These are phyloP conservation scores for Bombus sylvicola DNA, from an alignment of 1,140 invertebrate genomes.

Conservation along the genomic window DNA sequence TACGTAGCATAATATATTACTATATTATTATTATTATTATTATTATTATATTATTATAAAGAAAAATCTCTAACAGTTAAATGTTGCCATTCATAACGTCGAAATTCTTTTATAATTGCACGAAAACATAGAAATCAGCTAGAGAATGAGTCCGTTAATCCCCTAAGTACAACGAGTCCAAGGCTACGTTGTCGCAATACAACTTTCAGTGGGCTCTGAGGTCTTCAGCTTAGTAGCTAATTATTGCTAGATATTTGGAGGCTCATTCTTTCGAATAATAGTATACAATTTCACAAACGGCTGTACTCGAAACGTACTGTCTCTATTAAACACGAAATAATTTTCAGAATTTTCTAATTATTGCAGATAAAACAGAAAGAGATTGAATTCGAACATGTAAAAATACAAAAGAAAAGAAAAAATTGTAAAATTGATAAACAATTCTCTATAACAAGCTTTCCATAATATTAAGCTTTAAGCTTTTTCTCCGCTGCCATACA, in stretches of 20 bases:
- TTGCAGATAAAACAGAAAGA: not conserved
- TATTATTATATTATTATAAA: too few species aligned
- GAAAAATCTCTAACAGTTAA: too few species aligned
- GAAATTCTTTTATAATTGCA: conserved; percentile 33
- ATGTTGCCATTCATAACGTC: not conserved
- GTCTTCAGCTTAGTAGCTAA: conserved; percentile 49
- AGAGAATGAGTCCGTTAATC: conserved; percentile 44
- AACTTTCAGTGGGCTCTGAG: conserved; percentile 66
- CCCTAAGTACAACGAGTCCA: conserved; percentile 75
- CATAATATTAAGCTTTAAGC: too few species aligned
- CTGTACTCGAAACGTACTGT: too few species aligned
- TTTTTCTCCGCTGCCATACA: too few species aligned
- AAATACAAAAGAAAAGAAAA: not conserved
- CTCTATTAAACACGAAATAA: not conserved
- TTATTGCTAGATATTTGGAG: conserved; percentile 70
- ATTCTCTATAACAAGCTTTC: too few species aligned
- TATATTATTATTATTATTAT: too few species aligned
- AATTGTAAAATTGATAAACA: not conserved
- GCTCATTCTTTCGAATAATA: conserved; percentile 45
- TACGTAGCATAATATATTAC: not conserved
- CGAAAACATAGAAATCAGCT: not conserved
- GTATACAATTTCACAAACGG: not conserved
- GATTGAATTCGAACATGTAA: not conserved
- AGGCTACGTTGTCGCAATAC: conserved; percentile 68
- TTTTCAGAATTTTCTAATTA: not conserved